Base-by-base conservation (phyloP, 2,888 invertebrate genomes). In the Euspilapteryx auroguttella region DNA sequence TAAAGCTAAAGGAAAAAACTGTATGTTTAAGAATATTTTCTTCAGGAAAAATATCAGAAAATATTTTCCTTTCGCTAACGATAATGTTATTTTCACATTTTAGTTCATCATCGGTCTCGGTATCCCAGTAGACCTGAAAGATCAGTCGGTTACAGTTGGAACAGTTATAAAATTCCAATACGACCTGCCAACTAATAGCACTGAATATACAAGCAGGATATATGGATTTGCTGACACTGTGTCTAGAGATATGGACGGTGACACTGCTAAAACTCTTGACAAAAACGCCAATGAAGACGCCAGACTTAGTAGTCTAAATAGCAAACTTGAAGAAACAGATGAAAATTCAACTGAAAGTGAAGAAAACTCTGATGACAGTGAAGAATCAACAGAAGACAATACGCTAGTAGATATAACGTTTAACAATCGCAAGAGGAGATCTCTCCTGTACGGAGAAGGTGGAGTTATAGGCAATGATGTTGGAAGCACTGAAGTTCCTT, bases 31-130 rank as follows among this genome's bases (percentile, higher is more conserved):
- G n/a, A n/a, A n/a, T n/a, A n/a, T n/a, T n/a, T n/a, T n/a, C n/a
- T n/a, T n/a, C n/a, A n/a, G n/a, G n/a, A n/a, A n/a, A n/a, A n/a
- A n/a, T n/a, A n/a, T n/a, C n/a, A n/a, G n/a, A n/a, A n/a, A n/a
- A n/a, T n/a, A n/a, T n/a, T n/a, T n/a, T n/a, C n/a, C n/a, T n/a
- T n/a, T n/a, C n/a, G n/a, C n/a, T n/a, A n/a, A n/a, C n/a, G n/a
- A n/a, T n/a, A n/a, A n/a, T n/a, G n/a, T n/a, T n/a, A n/a, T n/a
- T n/a, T n/a, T n/a, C n/a, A n/a, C n/a, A n/a, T n/a, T n/a, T n/a
- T 56, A 86, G 85, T 78, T 85, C 39, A 81, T 85, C 38, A 75
- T 82, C 28, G 85, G 85, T 44, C 62, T 85, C 32, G 85, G 85
- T 45, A 62, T 85, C 14, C 84, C 85, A 2, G 79, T 84, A 14